Base-by-base conservation (phyloP, 2,888 invertebrate species). In the Margaritifera margaritifera region DNA sequence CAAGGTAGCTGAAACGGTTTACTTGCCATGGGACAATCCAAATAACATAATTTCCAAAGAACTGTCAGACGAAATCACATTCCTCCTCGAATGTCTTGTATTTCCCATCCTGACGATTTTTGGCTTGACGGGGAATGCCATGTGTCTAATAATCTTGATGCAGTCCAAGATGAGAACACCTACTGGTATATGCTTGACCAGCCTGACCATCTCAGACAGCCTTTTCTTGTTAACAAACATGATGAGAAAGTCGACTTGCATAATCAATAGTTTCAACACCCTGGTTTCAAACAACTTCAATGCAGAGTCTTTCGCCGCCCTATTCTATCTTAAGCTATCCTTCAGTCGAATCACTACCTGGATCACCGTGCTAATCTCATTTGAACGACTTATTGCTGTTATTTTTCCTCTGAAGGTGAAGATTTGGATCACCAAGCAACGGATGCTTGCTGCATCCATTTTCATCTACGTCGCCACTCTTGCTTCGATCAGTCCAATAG, bases 321-420 rank as follows among this genome's bases (percentile, higher is more conserved):
- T 78, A 53, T 78, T 75, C 56, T 78, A 75, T 65, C 27, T 77
- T 5, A 75, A 71, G 31, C 67, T 72, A 6, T 64, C 72, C 0
- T 80, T 80, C 56, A 77, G 75, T 64, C 70, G 80, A 1, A 66
- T 72, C 22, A 74, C 78, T 5, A 75, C 78, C 1, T 64, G 74
- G n/a, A 59, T 80, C 2, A 69, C 75, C 50, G 75, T 78, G 20
- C 24, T 77, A 11, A 78, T 80, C 11, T 75, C 74, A 0, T 52
- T 72, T 2, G 77, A 80, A 24, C 66, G 80, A 20, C 59, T 80
- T 19, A 70, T 80, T 15, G 80, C 80, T 22, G 80, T 80, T 5
- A 68, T 72, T 2, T 72, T 78, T 60, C 80, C 80, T 1, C 59
- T 80, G 52, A 73, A 78, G 54, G 75, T 74, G 31, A 72, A 70